A percentile compares a stretch with the other conserved stretches of the same genome.
phyloP scores from a whole-genome alignment of 2,113 vertebrate species.

The Chloebia gouldiae region DNA sequence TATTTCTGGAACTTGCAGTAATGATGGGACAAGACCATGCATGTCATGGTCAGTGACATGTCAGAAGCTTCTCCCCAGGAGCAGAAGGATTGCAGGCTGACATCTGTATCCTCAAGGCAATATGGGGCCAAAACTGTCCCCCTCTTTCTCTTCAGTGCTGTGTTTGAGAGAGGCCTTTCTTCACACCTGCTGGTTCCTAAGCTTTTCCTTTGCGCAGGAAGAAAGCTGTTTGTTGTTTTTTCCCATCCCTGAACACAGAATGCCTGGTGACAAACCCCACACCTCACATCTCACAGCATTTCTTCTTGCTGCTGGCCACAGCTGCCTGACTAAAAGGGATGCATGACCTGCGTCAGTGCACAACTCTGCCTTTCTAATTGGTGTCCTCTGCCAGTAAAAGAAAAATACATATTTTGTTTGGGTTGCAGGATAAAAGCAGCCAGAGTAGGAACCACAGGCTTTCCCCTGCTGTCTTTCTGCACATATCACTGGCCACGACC shows the following conservation, averaged over 20 bases:
- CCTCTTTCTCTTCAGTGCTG: not conserved
- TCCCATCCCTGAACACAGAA: not conserved
- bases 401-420: not conserved
- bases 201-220: not conserved
- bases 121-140: rapidly evolving
- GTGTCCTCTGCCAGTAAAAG: not conserved
- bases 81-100: not conserved
- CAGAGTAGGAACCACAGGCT: not conserved
- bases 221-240: not conserved
- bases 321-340: not conserved
- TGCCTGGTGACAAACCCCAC: not conserved
- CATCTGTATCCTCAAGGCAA: not conserved
- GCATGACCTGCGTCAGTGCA: not conserved
- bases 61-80: not conserved
- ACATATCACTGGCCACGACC: rapidly evolving
- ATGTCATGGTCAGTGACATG: not conserved
- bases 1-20: not conserved
- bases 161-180: not conserved
- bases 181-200: not conserved
- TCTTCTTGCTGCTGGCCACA: not conserved
- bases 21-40: not conserved
- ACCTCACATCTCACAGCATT: not conserved
- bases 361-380: not conserved
- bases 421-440: not conserved
- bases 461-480: not conserved